Evolutionary conservation across 2,888 invertebrate genomes (phyloP).

Genomic region (Drosophila merina): DNA sequence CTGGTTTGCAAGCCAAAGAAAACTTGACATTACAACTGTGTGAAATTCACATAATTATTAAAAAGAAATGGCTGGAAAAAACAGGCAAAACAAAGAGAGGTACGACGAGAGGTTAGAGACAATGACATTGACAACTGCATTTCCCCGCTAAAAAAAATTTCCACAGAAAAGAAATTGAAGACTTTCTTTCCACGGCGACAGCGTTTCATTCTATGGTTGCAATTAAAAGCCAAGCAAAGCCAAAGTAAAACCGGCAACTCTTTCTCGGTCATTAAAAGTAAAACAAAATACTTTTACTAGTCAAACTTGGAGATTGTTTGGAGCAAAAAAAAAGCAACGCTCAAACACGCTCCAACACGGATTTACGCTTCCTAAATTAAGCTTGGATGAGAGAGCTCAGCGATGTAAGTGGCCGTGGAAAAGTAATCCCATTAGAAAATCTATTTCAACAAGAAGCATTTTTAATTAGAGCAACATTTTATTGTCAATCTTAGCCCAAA

Average conservation of each 20-base stretch:
- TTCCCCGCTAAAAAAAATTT: constrained; percentile 49
- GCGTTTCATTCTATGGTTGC: constrained; percentile 43
- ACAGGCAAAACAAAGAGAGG: constrained; percentile 24
- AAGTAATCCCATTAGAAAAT: neutral
- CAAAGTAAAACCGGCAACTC: constrained; percentile 35
- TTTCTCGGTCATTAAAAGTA: constrained; percentile 64
- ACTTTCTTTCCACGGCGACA: constrained; percentile 58
- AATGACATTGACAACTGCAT: constrained; percentile 58
- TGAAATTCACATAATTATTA: constrained; percentile 44
- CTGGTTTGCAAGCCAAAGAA: constrained; percentile 20
- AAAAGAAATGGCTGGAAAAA: constrained; percentile 16
- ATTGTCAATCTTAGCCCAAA: neutral
- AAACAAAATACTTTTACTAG: constrained; percentile 65
- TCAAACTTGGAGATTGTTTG: neutral
- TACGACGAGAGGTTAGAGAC: constrained; percentile 30
- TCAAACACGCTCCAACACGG: neutral
- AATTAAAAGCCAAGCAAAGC: constrained; percentile 30
- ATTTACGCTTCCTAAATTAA: constrained; percentile 8
- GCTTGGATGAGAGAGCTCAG: neutral
- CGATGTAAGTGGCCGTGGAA: neutral
- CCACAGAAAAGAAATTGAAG: constrained; percentile 62
- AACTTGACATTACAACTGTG: constrained; percentile 31
- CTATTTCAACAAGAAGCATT: neutral
- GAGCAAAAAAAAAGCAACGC: neutral
- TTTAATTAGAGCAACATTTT: neutral